Evolutionary conservation across 2,797 vertebrate genomes (phyloP).

Genomic region (Salmo trutta): DNA sequence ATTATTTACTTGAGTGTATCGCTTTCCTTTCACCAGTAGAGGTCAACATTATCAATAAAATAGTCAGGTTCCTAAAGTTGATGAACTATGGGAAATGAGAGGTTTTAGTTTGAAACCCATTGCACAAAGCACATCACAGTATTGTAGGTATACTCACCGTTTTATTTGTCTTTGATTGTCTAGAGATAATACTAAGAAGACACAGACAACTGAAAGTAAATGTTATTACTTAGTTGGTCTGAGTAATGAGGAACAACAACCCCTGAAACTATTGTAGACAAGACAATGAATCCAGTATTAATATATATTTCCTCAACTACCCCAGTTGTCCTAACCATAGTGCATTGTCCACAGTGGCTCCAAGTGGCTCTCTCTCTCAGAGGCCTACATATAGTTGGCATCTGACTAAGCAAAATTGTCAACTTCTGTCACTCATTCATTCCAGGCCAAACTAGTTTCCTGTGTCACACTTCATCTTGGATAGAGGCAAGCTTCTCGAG

Average conservation of each 20-base stretch:
- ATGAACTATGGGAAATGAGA: not conserved
- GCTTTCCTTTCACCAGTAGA: constrained; percentile 67
- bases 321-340: no score
- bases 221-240: no score
- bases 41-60: constrained; percentile 76
- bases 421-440: constrained; percentile 18
- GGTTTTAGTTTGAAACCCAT: not conserved
- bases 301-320: no score
- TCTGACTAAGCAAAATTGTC: constrained; percentile 30
- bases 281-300: no score
- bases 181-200: not conserved
- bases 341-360: not conserved
- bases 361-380: not conserved
- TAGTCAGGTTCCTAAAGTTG: not conserved
- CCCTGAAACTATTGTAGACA: no score
- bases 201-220: no score
- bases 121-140: not conserved
- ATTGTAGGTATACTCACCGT: not conserved
- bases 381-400: constrained; percentile 29
- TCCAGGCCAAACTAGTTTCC: constrained; percentile 26
- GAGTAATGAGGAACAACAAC: no score
- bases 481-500: not conserved
- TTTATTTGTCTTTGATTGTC: not conserved
- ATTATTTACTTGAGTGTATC: not conserved
- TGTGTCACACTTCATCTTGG: constrained; percentile 2